Evolutionary conservation across 2,113 vertebrate species (phyloP).

Genomic region (Trinectes maculatus): DNA sequence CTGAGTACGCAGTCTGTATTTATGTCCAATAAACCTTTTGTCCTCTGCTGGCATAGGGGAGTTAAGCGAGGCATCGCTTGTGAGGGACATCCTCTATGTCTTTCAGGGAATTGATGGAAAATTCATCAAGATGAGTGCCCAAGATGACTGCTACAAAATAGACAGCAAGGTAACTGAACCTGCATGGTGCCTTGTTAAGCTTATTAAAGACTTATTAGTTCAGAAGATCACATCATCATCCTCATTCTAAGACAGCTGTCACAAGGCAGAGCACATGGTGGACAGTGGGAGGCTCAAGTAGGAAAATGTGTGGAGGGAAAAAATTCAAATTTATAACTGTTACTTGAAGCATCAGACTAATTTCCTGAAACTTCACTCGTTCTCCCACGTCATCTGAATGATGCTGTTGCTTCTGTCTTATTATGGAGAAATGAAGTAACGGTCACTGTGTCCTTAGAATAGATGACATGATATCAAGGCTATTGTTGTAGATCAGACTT

Average conservation of each 20-base stretch:
- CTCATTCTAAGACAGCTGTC: background rate
- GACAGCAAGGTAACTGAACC: constrained; percentile 88
- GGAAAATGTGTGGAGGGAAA: background rate
- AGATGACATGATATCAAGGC: constrained; percentile 25
- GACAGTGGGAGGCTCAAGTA: too few relatives aligned
- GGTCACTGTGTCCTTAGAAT: background rate
- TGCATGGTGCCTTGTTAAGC: background rate
- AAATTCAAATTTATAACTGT: too few relatives aligned
- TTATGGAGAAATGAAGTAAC: background rate
- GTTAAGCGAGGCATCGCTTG: constrained; percentile 89
- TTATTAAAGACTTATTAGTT: background rate
- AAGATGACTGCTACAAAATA: constrained; percentile 94
- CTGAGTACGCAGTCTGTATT: background rate
- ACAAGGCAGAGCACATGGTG: background rate
- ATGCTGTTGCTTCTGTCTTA: background rate
- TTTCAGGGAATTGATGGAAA: constrained; percentile 99
- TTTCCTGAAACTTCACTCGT: background rate
- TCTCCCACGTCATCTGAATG: background rate
- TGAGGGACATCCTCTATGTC: constrained; percentile 96
- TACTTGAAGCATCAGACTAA: background rate
- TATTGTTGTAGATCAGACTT: constrained; percentile 35
- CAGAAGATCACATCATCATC: background rate
- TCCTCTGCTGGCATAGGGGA: constrained; percentile 75
- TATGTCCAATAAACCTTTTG: background rate
- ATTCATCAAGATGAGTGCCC: constrained; percentile 92